Evolutionary conservation across 2,888 invertebrate species (phyloP), one percentile per base, ranked within the genome.

Genomic region (Salpingus planirostris): DNA sequence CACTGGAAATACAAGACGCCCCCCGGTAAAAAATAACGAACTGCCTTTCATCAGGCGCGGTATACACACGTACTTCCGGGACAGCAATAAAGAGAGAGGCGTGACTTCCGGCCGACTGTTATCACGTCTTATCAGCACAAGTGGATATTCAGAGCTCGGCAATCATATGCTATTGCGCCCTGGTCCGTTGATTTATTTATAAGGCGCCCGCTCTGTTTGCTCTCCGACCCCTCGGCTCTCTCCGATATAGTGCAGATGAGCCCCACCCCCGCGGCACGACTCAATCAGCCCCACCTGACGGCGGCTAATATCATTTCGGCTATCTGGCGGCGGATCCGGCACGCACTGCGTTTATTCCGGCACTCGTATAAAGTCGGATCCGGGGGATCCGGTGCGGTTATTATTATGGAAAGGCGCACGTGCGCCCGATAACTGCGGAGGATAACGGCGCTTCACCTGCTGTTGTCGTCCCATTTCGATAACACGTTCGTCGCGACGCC

Each of bases 151-250:
- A 44, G 47, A 52, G 54, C 50, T 47, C 50, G 45, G 54, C 57
- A 59, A 57, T 59, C 57, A 55, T 57, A 57, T 59, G 59, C 55
- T 57, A 57, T 57, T 57, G 49, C 49, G 31, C 43, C 44, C 46
- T 39, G 44, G 46, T 43, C 48, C 44, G 42, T 43, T 55, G 56
- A 57, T 57, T 58, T 58, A 58, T 58, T 57, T 57, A 56, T 57
- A 54, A 50, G 53, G 40, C 44, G 15, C 25, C 11, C 15, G 14
- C 29, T 25, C 22, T 33, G 33, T 37, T 37, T 37, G 30, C 33
- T 37, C 33, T 33, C 12, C 21, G 5, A 11, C 10, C 6, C 10
- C 4, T 23, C 4, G 4, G 7, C 7, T 11, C 23, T 11, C 23
- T 11, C 8, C 11, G 23, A 18, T n/a, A n/a, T n/a, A n/a, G n/a